Percentiles rank a stretch among this genome's conserved stretches.
These are phyloP conservation scores for Oreocharis arfaki DNA, from an alignment of 2,113 vertebrate genomes.

Conservation along the genomic window DNA sequence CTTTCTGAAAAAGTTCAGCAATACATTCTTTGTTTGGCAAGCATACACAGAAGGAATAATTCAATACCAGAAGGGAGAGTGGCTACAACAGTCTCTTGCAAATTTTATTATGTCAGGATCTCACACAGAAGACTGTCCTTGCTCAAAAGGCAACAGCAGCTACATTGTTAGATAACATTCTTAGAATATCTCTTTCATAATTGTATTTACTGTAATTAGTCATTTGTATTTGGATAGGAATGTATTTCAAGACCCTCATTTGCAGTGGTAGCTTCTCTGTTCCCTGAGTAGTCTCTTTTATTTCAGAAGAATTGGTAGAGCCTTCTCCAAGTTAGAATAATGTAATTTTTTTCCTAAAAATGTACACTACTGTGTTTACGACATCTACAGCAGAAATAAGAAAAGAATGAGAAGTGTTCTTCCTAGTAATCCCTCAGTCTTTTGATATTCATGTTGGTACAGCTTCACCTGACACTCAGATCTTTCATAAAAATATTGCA, in stretches of 20 bases:
- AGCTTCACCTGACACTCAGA: not conserved
- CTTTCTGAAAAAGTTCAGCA: not conserved
- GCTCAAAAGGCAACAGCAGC: not conserved
- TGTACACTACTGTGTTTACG: not conserved
- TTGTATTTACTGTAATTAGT: not conserved
- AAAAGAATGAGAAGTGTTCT: not conserved
- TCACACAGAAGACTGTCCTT: not conserved
- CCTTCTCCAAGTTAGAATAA: not conserved
- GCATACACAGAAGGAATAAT: not conserved
- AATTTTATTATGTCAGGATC: not conserved
- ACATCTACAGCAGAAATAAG: not conserved
- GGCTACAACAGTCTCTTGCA: not conserved
- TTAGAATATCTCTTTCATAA: not conserved
- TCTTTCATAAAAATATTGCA: not conserved
- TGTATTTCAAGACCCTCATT: not conserved
- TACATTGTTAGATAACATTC: not conserved
- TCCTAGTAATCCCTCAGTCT: not conserved
- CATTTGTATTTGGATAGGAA: not conserved
- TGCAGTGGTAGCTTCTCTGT: not conserved
- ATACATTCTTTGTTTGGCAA: not conserved
- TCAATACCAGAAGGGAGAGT: not conserved
- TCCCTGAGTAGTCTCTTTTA: not conserved
- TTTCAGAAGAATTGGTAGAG: not conserved
- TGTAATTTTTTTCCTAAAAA: not conserved
- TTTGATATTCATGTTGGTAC: not conserved